A percentile compares a stretch with the other conserved stretches of the same genome.
Conservation (phyloP, 2,888 invertebrate species). For the Acrocera orbiculus region DNA sequence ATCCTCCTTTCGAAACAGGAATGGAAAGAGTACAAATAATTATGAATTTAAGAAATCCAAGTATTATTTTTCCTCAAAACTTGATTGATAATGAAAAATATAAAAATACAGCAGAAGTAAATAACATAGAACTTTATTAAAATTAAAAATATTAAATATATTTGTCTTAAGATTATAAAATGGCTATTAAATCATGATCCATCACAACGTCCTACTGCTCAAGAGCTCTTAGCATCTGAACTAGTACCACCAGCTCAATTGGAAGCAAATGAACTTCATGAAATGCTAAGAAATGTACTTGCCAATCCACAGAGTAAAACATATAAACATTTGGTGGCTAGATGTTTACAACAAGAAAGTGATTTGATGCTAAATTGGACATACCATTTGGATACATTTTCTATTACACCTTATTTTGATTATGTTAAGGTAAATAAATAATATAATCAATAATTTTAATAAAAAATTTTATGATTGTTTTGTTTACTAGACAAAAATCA, state of each 20-base stretch:
- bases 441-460: neutral
- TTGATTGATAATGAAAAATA: constrained; percentile 33
- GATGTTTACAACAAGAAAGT: constrained; percentile 29
- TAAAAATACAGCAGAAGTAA: constrained; percentile 36
- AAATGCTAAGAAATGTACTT: constrained; percentile 64
- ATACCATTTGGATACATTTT: constrained; percentile 49
- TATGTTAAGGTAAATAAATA: constrained; percentile 21
- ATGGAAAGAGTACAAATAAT: constrained; percentile 81
- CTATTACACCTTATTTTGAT: constrained; percentile 29
- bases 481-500: constrained; percentile 22
- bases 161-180: constrained; percentile 35
- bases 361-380: constrained; percentile 45
- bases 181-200: constrained; percentile 80
- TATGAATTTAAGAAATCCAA: constrained; percentile 47
- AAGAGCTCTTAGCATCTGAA: constrained; percentile 64
- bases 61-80: constrained; percentile 51
- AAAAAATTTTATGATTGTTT: neutral
- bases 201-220: constrained; percentile 63
- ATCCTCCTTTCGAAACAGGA: constrained; percentile 61
- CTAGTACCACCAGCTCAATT: constrained; percentile 69
- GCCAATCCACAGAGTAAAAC: constrained; percentile 63
- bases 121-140: constrained; percentile 2
- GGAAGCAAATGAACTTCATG: constrained; percentile 71
- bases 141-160: neutral
- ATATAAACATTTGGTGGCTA: constrained; percentile 48